Base-by-base conservation (phyloP, 1,140 invertebrate genomes). In the Danaus plexippus region DNA sequence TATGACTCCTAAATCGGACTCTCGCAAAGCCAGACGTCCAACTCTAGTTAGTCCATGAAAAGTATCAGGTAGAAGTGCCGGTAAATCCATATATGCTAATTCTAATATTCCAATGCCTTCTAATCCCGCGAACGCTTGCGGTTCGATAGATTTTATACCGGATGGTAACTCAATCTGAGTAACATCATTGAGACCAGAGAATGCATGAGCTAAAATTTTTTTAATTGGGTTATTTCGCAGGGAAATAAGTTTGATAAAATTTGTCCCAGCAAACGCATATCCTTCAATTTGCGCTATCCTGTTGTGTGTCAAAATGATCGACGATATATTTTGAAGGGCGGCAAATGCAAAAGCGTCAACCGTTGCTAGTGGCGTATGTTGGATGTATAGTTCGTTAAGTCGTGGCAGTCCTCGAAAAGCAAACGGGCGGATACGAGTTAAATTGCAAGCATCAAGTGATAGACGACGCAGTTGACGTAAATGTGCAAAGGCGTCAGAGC, bases 281-380 rank as follows among this genome's bases (percentile, higher is more conserved):
- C 90, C 90, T 76, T 95, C 93, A 45, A 96, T 92, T 64, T 91
- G 90, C 9, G 89, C 88, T 11, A 96, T 95, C 66, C 91, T 92
- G 73, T 96, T 95, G 84, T 95, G 90, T 9, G 92, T 91, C 9
- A 95, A 75, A 50, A 94, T 81, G 44, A 96, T 91, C 1, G 91
- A 89, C 1, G 92, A 92, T 8, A 95, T 89, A 72, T 95, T 95
- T 71, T 95, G 94, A 6, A 95, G 79, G 0, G 93, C 93, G 9
- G 94, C 93, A 69, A 95, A 95, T 0, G 94, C 91, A 66, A 95
- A 95, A 41, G 91, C 90, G 6, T 93, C 91, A 10, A 95, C 91
- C 1, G 89, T 92, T 3, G 92, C 87, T 8, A 96, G 79, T 0
- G 94, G 93, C 0, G 94, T 95, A 49, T 95, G 91, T 69, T 95